phyloP scores from a whole-genome alignment of 2,797 vertebrate species.

The Botia kubotai region DNA sequence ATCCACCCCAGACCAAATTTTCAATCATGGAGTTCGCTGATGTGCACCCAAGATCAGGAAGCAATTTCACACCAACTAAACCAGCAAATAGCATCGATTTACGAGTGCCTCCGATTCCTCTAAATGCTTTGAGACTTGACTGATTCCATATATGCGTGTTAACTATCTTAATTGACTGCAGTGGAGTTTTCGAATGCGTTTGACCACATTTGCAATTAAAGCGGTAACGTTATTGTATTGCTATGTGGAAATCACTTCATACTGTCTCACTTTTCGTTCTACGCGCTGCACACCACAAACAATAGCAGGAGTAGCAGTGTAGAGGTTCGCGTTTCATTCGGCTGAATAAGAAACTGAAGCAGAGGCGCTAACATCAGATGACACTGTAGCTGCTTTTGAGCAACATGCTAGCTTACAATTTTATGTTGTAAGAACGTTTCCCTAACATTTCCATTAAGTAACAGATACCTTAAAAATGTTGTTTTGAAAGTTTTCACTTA shows the following conservation, averaged over 20 bases:
- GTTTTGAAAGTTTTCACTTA: too few relatives aligned
- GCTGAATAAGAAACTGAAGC: neutral
- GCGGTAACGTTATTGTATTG: neutral
- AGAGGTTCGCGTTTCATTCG: neutral
- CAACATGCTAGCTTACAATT: neutral
- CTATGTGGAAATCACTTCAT: neutral
- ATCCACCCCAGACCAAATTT: too few relatives aligned
- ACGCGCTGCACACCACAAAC: neutral
- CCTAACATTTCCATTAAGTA: too few relatives aligned
- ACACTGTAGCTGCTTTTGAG: constrained; percentile 9
- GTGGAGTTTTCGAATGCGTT: neutral
- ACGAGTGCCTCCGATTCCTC: neutral
- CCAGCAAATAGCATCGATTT: neutral
- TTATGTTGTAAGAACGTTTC: too few relatives aligned
- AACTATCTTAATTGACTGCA: neutral
- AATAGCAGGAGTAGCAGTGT: neutral
- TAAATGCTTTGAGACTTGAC: too few relatives aligned
- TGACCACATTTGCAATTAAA: neutral
- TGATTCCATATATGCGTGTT: too few relatives aligned
- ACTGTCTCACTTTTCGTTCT: neutral
- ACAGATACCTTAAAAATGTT: too few relatives aligned
- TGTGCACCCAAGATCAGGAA: neutral
- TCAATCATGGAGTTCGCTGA: too few relatives aligned
- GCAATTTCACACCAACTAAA: neutral
- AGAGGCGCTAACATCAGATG: neutral